These are phyloP conservation scores for Hydropsyche betteni DNA, from an alignment of 2,888 invertebrate species.

Conservation along the genomic window DNA sequence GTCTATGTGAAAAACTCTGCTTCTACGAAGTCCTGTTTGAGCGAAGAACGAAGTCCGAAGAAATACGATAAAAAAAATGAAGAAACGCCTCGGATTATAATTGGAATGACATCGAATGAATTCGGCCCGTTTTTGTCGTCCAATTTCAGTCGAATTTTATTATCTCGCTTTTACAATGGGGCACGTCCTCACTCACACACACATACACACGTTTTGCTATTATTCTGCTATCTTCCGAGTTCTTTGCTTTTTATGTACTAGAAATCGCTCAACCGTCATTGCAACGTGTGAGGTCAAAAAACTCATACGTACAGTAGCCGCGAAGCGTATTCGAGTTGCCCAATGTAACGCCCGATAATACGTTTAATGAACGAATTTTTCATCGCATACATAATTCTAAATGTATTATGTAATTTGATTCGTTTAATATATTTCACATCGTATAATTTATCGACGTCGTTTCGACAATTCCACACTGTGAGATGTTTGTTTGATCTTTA, in stretches of 20 bases:
- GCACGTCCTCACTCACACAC: neutral
- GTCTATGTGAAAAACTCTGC: neutral
- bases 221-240: slow-evolving; percentile 26
- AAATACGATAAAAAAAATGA: neutral
- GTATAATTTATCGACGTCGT: neutral
- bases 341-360: neutral
- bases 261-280: slow-evolving; percentile 31
- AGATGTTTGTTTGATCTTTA: neutral
- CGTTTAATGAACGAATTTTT: slow-evolving; percentile 1
- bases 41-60: neutral
- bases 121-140: slow-evolving; percentile 28
- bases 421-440: neutral
- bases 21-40: slow-evolving; percentile 19
- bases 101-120: slow-evolving; percentile 37
- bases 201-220: slow-evolving; percentile 30
- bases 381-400: neutral
- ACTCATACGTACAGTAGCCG: slow-evolving; percentile 28
- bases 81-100: slow-evolving; percentile 22
- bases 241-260: slow-evolving; percentile 24
- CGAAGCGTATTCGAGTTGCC: slow-evolving; percentile 22
- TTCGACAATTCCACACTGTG: neutral
- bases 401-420: neutral
- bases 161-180: slow-evolving; percentile 16
- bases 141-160: slow-evolving; percentile 29
- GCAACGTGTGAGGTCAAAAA: slow-evolving; percentile 40